Conservation (phyloP, 2,888 invertebrate species). For the Hoplodrina blanda region DNA sequence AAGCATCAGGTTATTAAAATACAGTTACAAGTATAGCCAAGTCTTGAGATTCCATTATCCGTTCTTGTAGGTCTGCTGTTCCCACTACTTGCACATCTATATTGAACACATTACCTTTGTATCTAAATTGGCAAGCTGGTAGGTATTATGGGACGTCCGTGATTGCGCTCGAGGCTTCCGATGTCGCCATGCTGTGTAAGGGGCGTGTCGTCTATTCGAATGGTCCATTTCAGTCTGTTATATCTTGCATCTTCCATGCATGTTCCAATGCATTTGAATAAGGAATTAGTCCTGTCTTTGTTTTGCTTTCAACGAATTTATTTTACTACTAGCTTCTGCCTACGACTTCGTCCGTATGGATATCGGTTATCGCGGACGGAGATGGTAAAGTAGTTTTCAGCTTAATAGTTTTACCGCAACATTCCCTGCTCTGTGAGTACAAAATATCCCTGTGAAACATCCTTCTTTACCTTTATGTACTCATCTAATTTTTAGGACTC, state of each 20-base stretch:
- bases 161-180: conserved; percentile 68
- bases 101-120: conserved; percentile 55
- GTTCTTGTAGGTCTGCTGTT: conserved; percentile 7
- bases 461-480: background rate
- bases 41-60: conserved; percentile 19
- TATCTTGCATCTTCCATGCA: conserved; percentile 49
- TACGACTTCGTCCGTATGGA: no score
- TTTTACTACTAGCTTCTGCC: background rate
- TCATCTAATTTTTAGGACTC: background rate
- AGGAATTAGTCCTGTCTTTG: conserved; percentile 37
- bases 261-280: conserved; percentile 50
- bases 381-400: background rate
- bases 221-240: conserved; percentile 55
- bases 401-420: no score
- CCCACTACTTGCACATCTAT: conserved; percentile 30
- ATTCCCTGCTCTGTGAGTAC: no score
- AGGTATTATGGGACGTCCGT: conserved; percentile 61
- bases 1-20: conserved; percentile 29
- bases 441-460: background rate
- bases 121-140: conserved; percentile 56
- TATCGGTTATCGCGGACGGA: no score
- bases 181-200: conserved; percentile 58
- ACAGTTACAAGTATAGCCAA: conserved; percentile 7
- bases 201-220: conserved; percentile 64
- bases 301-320: conserved; percentile 37